Conservation (phyloP, 2,888 invertebrate genomes). For the Diploptera punctata region DNA sequence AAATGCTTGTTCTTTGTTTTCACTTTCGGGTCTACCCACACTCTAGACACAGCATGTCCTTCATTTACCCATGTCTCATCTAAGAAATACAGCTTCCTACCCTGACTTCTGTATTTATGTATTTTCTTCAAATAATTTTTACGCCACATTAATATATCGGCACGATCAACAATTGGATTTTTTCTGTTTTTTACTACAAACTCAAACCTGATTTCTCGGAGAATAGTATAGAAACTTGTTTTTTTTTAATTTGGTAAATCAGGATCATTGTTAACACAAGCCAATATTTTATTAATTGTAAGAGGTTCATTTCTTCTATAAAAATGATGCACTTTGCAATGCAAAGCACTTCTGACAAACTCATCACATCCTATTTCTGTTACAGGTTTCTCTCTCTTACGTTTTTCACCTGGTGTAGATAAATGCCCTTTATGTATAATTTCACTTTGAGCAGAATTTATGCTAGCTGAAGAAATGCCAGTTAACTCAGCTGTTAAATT, state of each 20-base stretch:
- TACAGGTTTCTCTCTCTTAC: too few species aligned
- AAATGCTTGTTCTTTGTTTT: too few species aligned
- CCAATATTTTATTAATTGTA: neutral
- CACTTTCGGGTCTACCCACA: too few species aligned
- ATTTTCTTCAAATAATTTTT: neutral
- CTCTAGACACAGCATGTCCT: neutral
- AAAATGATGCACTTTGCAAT: neutral
- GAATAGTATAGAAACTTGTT: neutral
- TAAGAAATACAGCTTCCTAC: neutral
- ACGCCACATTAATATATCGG: neutral
- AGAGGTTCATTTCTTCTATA: slow-evolving; percentile 4
- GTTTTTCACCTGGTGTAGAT: too few species aligned
- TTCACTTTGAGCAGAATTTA: too few species aligned
- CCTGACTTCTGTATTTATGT: neutral
- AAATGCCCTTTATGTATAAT: too few species aligned
- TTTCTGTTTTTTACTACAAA: neutral
- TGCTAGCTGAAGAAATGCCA: too few species aligned
- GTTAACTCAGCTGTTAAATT: too few species aligned
- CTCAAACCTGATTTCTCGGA: neutral
- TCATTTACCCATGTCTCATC: neutral
- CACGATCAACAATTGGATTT: neutral
- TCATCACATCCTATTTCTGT: too few species aligned
- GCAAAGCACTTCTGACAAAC: neutral
- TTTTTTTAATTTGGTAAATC: slow-evolving; percentile 9
- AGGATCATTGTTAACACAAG: slow-evolving; percentile 8